Evolutionary conservation across 92 coral and sea anemone species (phyloP), one percentile per base, ranked within the genome.

Genomic region (Epizoanthus illoricatus): DNA sequence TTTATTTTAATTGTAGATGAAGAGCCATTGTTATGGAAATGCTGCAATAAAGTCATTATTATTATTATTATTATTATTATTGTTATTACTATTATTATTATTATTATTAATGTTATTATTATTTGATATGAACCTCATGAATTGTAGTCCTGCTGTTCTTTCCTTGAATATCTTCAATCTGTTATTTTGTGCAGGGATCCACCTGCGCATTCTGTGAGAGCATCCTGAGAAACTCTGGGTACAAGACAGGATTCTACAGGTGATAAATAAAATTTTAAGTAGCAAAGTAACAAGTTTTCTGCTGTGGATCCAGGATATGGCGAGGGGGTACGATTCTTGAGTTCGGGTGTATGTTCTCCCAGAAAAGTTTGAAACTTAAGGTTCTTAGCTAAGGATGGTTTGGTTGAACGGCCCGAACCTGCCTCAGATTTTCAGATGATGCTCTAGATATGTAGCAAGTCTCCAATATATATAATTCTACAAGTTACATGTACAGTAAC

Each of bases 221-320:
- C 64, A 86, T 95, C 39, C 81, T 95, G 57, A 88, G 88, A 62
- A 79, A 85, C 70, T 68, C 89, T 79, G 98, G 98, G 21, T 85
- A 84, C 72, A 95, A 91, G 82, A 95, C 98, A 36, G 98, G 98
- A 21, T 95, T 95, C 82, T 95, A 73, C 83, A 95, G 98, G 98
- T 93, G 81, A 9, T 23, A 4, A 49, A 49, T 49, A 8, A 8
- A 49, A 49, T 49, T 49, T 8, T 0, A 49, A 49, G 8, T 13
- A 0, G 9, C 56, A 49, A 8, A 49, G 33, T 28, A 28, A 28
- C 33, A 1, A 28, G n/a, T 28, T 28, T 28, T 28, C 33, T 28
- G 33, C 33, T 1, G 33, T 0, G 33, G 33, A 28, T 28, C 33
- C 33, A 28, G 33, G 33, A 28, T 28, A 28, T 28, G 33, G 33